phyloP scores from a whole-genome alignment of 2,113 vertebrate genomes.

The Excalfactoria chinensis region DNA sequence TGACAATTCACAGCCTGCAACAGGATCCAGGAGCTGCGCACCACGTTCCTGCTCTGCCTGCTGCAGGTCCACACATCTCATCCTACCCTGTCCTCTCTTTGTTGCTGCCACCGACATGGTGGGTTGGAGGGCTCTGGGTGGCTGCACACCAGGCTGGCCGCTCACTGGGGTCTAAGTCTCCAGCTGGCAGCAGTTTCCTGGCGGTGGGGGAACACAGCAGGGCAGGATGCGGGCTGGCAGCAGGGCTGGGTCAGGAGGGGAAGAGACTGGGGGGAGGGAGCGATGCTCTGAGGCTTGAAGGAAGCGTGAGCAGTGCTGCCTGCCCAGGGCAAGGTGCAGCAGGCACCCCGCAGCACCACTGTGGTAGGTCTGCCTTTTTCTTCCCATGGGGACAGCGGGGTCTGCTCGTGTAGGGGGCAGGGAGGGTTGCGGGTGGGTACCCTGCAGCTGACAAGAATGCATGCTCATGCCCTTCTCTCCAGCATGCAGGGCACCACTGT shows the following conservation, averaged over 20 bases:
- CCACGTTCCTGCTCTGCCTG: neutral
- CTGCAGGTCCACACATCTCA: neutral
- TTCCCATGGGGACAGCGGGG: fast-evolving
- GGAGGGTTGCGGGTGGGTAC: neutral
- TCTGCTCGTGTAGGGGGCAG: neutral
- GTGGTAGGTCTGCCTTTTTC: neutral
- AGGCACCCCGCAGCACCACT: neutral
- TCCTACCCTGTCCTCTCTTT: neutral
- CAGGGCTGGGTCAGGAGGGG: neutral
- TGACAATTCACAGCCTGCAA: neutral
- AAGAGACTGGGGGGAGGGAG: slow-evolving; percentile 42
- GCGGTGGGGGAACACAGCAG: neutral
- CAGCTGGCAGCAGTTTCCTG: neutral
- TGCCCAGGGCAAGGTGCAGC: neutral
- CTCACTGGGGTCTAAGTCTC: fast-evolving
- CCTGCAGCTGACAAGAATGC: fast-evolving
- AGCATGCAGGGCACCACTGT: neutral
- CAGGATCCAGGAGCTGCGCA: neutral
- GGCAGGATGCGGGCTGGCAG: slow-evolving; percentile 44
- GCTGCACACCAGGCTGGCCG: neutral
- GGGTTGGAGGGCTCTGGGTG: neutral
- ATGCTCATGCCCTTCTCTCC: neutral
- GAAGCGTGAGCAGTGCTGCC: neutral
- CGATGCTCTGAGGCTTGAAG: fast-evolving
- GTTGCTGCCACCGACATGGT: neutral